These are phyloP conservation scores for Malurus cyaneus DNA, from an alignment of 2,113 vertebrate species.

Conservation along the genomic window DNA sequence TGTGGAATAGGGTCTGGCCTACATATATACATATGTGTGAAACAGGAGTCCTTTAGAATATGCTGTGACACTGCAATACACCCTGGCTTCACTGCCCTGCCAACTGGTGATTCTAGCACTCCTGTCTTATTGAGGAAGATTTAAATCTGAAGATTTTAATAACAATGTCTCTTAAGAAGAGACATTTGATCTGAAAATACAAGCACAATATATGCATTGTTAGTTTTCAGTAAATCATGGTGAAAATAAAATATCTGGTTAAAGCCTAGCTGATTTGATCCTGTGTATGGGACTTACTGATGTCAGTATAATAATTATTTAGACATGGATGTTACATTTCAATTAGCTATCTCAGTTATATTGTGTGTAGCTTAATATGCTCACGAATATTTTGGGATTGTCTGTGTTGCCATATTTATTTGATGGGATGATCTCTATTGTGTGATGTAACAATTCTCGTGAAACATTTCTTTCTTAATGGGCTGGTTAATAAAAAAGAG, in stretches of 20 bases:
- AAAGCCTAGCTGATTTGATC: neutral
- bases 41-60: neutral
- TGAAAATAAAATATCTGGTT: neutral
- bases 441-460: neutral
- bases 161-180: neutral
- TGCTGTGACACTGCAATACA: neutral
- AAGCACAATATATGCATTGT: neutral
- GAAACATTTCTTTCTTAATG: neutral
- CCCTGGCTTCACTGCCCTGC: neutral
- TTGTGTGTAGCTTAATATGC: neutral
- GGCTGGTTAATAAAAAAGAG: neutral
- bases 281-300: neutral
- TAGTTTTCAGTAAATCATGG: neutral
- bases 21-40: neutral
- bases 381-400: neutral
- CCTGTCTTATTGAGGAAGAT: neutral
- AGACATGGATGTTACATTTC: neutral
- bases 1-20: fast-evolving
- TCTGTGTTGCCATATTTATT: neutral
- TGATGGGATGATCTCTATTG: neutral
- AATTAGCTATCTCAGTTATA: neutral
- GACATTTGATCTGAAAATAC: neutral
- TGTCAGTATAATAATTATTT: neutral
- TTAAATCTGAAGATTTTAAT: neutral
- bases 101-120: neutral